phyloP scores from a whole-genome alignment of 1,140 invertebrate genomes.

The Heliothis virescens region DNA sequence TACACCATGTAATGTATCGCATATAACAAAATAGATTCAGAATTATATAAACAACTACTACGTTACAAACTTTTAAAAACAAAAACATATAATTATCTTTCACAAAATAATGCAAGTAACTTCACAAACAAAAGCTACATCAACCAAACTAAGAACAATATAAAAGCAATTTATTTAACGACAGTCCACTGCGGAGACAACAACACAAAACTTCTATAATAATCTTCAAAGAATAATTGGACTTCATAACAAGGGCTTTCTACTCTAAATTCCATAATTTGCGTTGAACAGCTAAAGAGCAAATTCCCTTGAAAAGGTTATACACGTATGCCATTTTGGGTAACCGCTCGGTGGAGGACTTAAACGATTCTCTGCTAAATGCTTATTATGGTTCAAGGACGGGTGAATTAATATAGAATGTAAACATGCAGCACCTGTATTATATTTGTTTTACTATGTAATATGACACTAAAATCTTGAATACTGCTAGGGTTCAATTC shows the following conservation, averaged over 20 bases:
- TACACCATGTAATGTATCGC: no score
- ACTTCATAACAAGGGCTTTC: constrained; percentile 19
- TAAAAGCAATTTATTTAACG: constrained; percentile 34
- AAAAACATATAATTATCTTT: neutral
- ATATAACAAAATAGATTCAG: no score
- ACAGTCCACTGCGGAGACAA: constrained; percentile 28
- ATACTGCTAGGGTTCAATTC: no score
- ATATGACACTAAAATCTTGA: neutral
- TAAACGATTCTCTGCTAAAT: constrained; percentile 30
- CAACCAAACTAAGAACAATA: constrained; percentile 30
- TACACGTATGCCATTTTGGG: constrained; percentile 24
- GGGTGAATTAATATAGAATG: constrained; percentile 14
- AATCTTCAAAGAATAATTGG: constrained; percentile 27
- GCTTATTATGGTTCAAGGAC: constrained; percentile 37
- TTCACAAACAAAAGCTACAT: constrained; percentile 15
- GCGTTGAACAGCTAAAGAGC: constrained; percentile 3
- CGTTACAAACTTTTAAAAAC: neutral
- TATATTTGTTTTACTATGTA: constrained; percentile 7
- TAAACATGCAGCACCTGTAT: constrained; percentile 18
- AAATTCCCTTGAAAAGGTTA: constrained; percentile 38
- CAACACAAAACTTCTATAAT: constrained; percentile 28
- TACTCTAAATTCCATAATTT: constrained; percentile 27
- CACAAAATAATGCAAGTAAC: neutral
- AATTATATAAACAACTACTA: no score
- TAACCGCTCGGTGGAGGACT: constrained; percentile 8